phyloP scores from a whole-genome alignment of 2,888 invertebrate genomes.

The Hermaeophaga mercurialis region DNA sequence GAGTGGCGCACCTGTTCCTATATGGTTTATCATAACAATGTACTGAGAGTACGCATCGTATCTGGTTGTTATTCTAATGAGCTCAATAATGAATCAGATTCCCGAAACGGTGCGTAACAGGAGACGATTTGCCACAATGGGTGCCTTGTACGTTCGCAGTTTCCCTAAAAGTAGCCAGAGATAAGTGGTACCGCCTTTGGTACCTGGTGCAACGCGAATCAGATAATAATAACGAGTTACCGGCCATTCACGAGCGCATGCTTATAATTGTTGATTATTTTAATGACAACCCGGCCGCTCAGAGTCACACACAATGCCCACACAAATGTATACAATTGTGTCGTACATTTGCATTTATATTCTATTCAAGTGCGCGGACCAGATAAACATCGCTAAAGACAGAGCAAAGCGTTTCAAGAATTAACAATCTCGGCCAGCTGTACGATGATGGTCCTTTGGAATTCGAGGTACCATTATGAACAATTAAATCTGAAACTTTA shows the following conservation, averaged over 20 bases:
- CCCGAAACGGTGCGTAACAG: constrained; percentile 29
- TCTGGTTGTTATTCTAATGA: constrained; percentile 31
- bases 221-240: constrained; percentile 51
- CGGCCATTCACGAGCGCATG: constrained; percentile 45
- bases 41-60: constrained; percentile 6
- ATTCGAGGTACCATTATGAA: constrained; percentile 27
- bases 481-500: constrained; percentile 24
- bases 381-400: constrained; percentile 56
- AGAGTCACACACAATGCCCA: constrained; percentile 55
- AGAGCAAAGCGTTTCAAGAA: constrained; percentile 52
- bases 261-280: constrained; percentile 59
- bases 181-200: constrained; percentile 46
- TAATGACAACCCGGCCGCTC: constrained; percentile 53
- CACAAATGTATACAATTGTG: constrained; percentile 57
- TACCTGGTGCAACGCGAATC: constrained; percentile 47
- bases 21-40: constrained; percentile 20
- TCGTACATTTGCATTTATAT: constrained; percentile 58
- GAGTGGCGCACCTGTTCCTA: constrained; percentile 18
- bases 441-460: constrained; percentile 27
- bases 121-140: constrained; percentile 36
- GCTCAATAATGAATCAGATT: constrained; percentile 37
- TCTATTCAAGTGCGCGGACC: constrained; percentile 55
- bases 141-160: constrained; percentile 37
- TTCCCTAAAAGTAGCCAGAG: constrained; percentile 46
- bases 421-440: constrained; percentile 49